These are phyloP conservation scores for Drosophila limbata DNA, from an alignment of 2,888 invertebrate genomes.

Conservation along the genomic window DNA sequence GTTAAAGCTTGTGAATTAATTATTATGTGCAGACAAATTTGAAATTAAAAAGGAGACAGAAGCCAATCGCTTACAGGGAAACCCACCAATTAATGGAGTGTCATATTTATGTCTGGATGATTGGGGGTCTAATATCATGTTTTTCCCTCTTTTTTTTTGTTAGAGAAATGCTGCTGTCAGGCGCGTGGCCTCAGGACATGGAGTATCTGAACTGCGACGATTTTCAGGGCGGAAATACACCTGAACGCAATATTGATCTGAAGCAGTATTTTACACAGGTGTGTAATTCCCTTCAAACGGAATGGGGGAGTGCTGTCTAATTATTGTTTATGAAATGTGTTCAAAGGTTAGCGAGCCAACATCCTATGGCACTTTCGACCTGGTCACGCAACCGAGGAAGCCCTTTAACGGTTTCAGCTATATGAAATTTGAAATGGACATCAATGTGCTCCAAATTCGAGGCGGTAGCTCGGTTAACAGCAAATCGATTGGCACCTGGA, in stretches of 20 bases:
- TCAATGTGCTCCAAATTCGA: constrained; percentile 90
- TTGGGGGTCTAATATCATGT: background rate
- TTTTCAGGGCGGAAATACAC: constrained; percentile 91
- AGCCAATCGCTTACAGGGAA: background rate
- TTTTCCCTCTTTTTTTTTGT: constrained; percentile 42
- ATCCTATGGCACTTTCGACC: constrained; percentile 89
- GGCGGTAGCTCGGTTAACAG: constrained; percentile 91
- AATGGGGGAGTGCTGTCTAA: constrained; percentile 19
- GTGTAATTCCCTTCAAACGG: constrained; percentile 39
- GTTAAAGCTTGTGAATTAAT: background rate
- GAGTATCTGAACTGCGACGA: constrained; percentile 92
- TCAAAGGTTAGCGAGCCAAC: constrained; percentile 88
- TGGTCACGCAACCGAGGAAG: constrained; percentile 87
- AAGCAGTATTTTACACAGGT: constrained; percentile 90
- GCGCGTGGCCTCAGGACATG: constrained; percentile 91
- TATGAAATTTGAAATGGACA: constrained; percentile 91
- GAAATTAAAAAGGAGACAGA: background rate
- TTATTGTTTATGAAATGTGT: constrained; percentile 47
- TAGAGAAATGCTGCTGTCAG: constrained; percentile 90
- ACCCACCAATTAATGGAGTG: constrained; percentile 8
- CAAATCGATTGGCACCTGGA: constrained; percentile 91
- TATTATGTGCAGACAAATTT: background rate
- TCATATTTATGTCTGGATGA: background rate
- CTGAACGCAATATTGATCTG: constrained; percentile 90
- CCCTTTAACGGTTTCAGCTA: constrained; percentile 89